These are phyloP conservation scores for Arbacia lixula DNA, from an alignment of 53 echinoderm and acorn worm species.

Conservation along the genomic window DNA sequence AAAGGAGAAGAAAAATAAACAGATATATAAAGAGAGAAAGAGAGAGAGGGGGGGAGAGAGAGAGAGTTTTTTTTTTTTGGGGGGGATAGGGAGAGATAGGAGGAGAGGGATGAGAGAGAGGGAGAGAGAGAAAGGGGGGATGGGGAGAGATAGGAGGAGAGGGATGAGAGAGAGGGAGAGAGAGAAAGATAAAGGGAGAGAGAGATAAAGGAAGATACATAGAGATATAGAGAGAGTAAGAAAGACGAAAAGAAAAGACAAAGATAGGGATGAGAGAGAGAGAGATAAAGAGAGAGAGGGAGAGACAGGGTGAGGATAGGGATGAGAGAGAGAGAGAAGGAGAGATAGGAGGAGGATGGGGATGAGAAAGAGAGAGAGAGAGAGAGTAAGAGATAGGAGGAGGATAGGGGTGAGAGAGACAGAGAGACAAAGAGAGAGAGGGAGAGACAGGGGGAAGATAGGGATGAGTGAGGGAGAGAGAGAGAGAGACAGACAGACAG, in stretches of 20 bases:
- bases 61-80: too few relatives aligned
- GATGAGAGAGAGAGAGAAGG: neutral
- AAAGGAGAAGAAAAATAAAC: too few relatives aligned
- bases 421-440: neutral
- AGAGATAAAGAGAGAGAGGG: neutral
- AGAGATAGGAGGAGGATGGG: too few relatives aligned
- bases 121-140: neutral
- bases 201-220: neutral
- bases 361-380: neutral
- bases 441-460: neutral
- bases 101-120: neutral
- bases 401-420: neutral
- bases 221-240: too few relatives aligned
- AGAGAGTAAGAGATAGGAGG: too few relatives aligned
- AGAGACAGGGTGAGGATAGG: neutral
- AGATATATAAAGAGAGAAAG: too few relatives aligned
- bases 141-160: neutral
- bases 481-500: too few relatives aligned
- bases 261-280: too few relatives aligned
- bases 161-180: neutral
- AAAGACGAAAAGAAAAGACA: too few relatives aligned
- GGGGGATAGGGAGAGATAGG: neutral
- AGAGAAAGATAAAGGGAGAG: neutral
- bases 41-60: too few relatives aligned
- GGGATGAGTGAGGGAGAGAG: neutral